A percentile compares a stretch with the other conserved stretches of the same genome.
phyloP scores from a whole-genome alignment of 2,888 invertebrate species.

The Euzetes globulus region DNA sequence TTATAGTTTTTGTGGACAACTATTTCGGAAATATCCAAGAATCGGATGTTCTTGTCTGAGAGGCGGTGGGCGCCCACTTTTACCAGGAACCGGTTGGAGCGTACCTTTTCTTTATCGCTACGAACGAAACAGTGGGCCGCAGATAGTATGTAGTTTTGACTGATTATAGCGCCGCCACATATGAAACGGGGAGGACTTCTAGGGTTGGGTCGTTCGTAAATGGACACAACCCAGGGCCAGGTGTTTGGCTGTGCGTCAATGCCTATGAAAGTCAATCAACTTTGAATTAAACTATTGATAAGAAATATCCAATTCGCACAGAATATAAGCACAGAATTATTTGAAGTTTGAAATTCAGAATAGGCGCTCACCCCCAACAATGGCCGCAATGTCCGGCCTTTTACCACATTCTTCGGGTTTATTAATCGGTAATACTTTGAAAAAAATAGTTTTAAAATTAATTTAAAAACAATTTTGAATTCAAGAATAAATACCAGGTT shows the following conservation, averaged over 20 bases:
- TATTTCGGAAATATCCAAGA: constrained; percentile 18
- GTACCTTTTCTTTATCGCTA: not conserved
- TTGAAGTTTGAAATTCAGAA: too few relatives aligned
- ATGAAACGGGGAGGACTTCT: not conserved
- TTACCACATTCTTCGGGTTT: constrained; percentile 5
- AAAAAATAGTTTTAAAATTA: not conserved
- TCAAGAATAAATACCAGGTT: not conserved
- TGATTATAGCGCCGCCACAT: constrained; percentile 39
- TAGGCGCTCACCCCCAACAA: constrained; percentile 4
- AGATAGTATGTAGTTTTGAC: constrained; percentile 38
- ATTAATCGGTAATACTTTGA: too few relatives aligned
- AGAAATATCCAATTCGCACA: not conserved
- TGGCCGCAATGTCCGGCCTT: not conserved
- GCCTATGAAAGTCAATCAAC: not conserved
- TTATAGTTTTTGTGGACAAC: constrained; percentile 35
- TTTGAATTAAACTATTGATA: not conserved
- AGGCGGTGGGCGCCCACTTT: constrained; percentile 24
- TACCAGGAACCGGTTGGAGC: not conserved
- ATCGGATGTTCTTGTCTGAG: not conserved
- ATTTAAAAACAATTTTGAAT: not conserved
- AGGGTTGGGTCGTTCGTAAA: not conserved
- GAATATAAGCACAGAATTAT: too few relatives aligned
- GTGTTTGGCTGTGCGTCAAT: constrained; percentile 5
- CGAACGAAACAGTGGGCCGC: constrained; percentile 39
- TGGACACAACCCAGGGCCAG: constrained; percentile 33